Conservation (phyloP, 2,113 vertebrate genomes). For the Neotoma lepida region DNA sequence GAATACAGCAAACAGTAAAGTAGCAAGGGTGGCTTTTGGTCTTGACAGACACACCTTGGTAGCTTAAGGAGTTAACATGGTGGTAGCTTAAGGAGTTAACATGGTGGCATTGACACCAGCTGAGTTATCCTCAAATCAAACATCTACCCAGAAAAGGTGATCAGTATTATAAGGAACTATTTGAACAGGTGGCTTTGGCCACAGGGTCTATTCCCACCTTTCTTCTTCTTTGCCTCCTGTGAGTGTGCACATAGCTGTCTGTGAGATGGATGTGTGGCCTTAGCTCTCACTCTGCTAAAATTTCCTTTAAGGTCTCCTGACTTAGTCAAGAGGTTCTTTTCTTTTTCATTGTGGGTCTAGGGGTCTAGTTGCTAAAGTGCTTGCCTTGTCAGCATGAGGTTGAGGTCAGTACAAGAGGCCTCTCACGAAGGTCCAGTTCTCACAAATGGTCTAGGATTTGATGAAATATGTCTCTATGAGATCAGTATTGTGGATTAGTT, state of each 20-base stretch:
- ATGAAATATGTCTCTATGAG: constrained; percentile 71
- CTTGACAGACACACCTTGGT: background rate
- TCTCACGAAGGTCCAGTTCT: constrained; percentile 65
- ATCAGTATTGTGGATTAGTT: constrained; percentile 72
- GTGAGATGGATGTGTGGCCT: background rate
- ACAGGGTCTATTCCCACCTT: background rate
- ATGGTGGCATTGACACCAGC: background rate
- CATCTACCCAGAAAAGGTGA: background rate
- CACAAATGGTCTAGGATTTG: constrained; percentile 71
- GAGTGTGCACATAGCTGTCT: background rate
- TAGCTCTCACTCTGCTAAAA: background rate
- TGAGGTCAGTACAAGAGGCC: constrained; percentile 44
- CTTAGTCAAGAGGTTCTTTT: background rate
- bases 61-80: background rate
- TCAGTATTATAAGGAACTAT: background rate
- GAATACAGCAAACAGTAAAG: background rate
- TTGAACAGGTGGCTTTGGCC: background rate
- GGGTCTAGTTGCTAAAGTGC: background rate
- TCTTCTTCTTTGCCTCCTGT: background rate
- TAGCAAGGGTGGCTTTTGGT: background rate
- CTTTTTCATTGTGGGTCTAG: background rate
- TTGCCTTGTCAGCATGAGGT: background rate
- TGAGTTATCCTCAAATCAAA: constrained; percentile 12
- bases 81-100: too few relatives aligned
- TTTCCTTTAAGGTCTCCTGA: background rate